phyloP scores from a whole-genome alignment of 2,888 invertebrate genomes.

The Ditylenchus weischeri region DNA sequence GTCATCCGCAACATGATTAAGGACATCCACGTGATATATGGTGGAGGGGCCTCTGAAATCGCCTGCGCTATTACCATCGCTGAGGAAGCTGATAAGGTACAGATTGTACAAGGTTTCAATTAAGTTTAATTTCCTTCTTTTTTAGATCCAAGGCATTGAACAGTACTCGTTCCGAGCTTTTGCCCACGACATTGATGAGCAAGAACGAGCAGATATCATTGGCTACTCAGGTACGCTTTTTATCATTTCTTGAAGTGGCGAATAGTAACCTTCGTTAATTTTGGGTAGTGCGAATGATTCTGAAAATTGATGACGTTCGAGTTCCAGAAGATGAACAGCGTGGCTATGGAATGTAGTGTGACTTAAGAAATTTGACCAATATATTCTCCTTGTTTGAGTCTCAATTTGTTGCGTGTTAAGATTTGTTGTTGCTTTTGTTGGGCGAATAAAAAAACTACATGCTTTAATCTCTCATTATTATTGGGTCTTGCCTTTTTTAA shows the following conservation, averaged over 20 bases:
- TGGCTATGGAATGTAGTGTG: constrained; percentile 25
- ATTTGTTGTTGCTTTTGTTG: no score
- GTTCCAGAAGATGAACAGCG: constrained; percentile 62
- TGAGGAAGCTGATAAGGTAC: constrained; percentile 72
- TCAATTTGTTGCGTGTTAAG: no score
- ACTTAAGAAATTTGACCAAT: background rate
- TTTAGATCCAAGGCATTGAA: constrained; percentile 76
- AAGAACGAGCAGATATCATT: constrained; percentile 94
- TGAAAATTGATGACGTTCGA: constrained; percentile 95
- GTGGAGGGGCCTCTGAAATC: constrained; percentile 93
- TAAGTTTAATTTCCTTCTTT: constrained; percentile 19
- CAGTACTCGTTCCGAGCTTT: constrained; percentile 95
- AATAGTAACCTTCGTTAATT: background rate
- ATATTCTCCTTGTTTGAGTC: no score
- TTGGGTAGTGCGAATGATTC: constrained; percentile 89
- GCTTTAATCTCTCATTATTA: background rate
- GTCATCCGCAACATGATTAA: constrained; percentile 72
- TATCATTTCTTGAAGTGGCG: background rate
- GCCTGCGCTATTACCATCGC: constrained; percentile 87
- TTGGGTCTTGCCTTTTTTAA: no score
- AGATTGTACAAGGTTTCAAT: background rate
- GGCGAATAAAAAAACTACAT: no score
- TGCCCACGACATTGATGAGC: constrained; percentile 89
- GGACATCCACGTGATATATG: constrained; percentile 81
- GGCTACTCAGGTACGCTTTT: constrained; percentile 74